Percentiles rank a stretch among this genome's conserved stretches.
phyloP scores from a whole-genome alignment of 2,797 vertebrate species.

The Pseudochirops corinnae region DNA sequence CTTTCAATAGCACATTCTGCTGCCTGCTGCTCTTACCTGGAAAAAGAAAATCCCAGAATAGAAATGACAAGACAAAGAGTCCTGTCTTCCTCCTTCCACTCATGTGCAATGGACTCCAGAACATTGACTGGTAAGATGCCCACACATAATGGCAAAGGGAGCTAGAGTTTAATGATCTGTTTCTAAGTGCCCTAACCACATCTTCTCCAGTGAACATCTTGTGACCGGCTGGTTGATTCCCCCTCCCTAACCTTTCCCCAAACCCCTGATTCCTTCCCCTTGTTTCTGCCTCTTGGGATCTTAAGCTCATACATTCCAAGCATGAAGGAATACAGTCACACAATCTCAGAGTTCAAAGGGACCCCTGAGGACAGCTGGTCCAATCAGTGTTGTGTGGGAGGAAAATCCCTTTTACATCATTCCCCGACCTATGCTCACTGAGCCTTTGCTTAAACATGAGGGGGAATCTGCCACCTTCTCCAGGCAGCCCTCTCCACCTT shows the following conservation, averaged over 20 bases:
- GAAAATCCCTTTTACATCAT: neutral
- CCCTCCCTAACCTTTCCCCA: neutral
- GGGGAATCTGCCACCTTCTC: neutral
- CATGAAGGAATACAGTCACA: neutral
- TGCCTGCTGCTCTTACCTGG: neutral
- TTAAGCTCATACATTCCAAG: neutral
- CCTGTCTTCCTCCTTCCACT: neutral
- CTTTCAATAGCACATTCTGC: neutral
- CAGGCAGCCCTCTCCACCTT: neutral
- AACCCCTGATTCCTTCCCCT: neutral
- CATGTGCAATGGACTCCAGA: neutral
- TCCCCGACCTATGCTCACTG: neutral
- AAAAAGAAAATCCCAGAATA: neutral
- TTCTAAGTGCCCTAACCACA: neutral
- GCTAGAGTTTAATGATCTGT: neutral
- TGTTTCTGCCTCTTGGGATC: neutral
- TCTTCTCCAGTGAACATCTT: neutral
- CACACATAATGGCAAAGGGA: neutral
- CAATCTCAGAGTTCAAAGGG: neutral
- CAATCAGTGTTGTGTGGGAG: neutral
- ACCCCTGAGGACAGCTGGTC: neutral
- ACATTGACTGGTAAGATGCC: neutral
- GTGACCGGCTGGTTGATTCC: neutral
- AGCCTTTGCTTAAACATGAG: neutral
- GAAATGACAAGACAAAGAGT: neutral